Conservation (phyloP, 2,113 vertebrate species). For the Lampris incognitus region DNA sequence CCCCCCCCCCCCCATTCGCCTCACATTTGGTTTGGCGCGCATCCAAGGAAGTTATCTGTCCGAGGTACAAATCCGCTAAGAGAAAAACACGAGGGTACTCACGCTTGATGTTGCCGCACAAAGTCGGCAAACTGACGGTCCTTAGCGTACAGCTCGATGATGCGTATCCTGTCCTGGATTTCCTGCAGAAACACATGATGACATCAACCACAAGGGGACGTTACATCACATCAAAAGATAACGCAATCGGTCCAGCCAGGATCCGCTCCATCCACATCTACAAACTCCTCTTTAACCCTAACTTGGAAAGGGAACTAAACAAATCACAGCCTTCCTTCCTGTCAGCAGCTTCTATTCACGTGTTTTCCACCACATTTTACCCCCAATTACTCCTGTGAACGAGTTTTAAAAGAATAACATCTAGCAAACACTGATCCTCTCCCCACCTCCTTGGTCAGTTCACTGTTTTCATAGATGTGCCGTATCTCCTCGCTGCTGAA, state of each 20-base stretch:
- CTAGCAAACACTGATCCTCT: no score
- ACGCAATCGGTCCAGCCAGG: slow-evolving; percentile 27
- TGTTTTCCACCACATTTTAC: no score
- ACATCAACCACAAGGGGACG: slow-evolving; percentile 27
- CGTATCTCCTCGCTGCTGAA: slow-evolving; percentile 95
- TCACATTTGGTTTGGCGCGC: background rate
- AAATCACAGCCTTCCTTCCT: no score
- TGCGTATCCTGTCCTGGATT: slow-evolving; percentile 95
- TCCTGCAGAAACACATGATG: slow-evolving; percentile 82
- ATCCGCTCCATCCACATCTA: slow-evolving; percentile 19
- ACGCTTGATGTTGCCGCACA: slow-evolving; percentile 92
- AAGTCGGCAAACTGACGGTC: slow-evolving; percentile 96
- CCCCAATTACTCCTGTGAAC: no score
- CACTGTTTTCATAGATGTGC: slow-evolving; percentile 93
- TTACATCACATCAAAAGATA: slow-evolving; percentile 48
- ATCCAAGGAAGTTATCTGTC: slow-evolving; percentile 35
- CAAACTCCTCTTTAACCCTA: no score
- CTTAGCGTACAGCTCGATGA: slow-evolving; percentile 93
- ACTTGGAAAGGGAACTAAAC: no score
- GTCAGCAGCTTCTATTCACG: no score
- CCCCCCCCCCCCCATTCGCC: slow-evolving; percentile 4
- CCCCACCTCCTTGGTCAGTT: slow-evolving; percentile 91
- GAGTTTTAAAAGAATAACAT: no score
- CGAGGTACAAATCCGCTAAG: background rate
- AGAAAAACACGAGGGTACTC: slow-evolving; percentile 68